Evolutionary conservation across 64 coral and sea anemone genomes (phyloP).

Genomic region (Actinia tenebrosa): DNA sequence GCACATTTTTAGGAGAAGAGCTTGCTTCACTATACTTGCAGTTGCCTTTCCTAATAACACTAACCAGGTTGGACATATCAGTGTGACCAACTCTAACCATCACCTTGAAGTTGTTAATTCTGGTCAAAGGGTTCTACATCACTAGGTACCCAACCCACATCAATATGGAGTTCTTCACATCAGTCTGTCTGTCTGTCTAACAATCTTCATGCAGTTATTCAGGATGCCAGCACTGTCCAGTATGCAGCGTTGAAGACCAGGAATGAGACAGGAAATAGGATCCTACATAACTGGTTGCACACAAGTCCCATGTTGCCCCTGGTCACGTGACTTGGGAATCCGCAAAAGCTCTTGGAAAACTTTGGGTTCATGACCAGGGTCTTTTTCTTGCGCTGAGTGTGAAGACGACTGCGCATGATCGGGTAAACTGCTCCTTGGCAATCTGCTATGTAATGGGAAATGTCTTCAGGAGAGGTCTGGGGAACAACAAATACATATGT

Average conservation of each 20-base stretch:
- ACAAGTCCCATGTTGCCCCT: constrained; percentile 39
- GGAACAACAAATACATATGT: background rate
- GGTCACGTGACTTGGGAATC: constrained; percentile 27
- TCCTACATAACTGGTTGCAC: constrained; percentile 58
- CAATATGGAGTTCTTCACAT: background rate
- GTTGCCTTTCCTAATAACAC: too few relatives aligned
- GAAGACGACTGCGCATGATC: constrained; percentile 59
- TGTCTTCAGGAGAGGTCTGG: constrained; percentile 44
- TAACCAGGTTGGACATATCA: too few relatives aligned
- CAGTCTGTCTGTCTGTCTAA: background rate
- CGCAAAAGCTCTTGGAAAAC: constrained; percentile 55
- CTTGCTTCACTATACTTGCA: too few relatives aligned
- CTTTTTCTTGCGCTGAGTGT: constrained; percentile 19
- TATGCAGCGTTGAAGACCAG: constrained; percentile 73
- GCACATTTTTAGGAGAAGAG: too few relatives aligned
- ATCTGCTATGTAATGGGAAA: constrained; percentile 74
- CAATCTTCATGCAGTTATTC: too few relatives aligned
- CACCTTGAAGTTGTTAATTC: too few relatives aligned
- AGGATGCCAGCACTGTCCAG: constrained; percentile 40
- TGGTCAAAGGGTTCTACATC: too few relatives aligned
- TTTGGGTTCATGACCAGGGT: constrained; percentile 46
- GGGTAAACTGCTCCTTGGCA: constrained; percentile 84
- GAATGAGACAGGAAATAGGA: constrained; percentile 62
- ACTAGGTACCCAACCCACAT: background rate
- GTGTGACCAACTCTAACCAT: too few relatives aligned